A percentile compares a stretch with the other conserved stretches of the same genome.
These are phyloP conservation scores for Monochamus saltuarius DNA, from an alignment of 1,140 invertebrate genomes.

Conservation along the genomic window DNA sequence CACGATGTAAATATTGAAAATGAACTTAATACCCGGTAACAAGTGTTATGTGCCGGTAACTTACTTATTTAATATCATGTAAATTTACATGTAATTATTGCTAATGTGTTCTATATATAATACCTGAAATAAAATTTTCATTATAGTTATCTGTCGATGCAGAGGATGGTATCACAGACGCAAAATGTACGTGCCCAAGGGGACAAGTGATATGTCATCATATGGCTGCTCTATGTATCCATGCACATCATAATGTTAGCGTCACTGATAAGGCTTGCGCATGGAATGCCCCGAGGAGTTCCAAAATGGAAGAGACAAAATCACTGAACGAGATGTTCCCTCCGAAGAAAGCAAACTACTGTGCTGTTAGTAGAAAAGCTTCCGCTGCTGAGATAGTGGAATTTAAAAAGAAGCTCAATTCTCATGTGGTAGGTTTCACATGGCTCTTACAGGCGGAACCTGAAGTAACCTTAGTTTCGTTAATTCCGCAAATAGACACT, in stretches of 20 bases:
- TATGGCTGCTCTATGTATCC: neutral
- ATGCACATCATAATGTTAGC: constrained; percentile 6
- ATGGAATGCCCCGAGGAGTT: constrained; percentile 3
- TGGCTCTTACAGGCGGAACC: constrained; percentile 2
- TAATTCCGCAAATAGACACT: neutral
- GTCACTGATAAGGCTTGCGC: constrained; percentile 14
- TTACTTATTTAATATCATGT: too few relatives aligned
- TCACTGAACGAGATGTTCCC: neutral
- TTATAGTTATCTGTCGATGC: constrained; percentile 6
- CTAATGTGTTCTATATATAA: neutral
- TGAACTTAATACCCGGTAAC: too few relatives aligned
- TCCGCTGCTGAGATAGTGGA: neutral
- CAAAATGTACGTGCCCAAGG: neutral
- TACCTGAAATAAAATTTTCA: neutral
- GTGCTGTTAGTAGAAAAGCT: neutral
- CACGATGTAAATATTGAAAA: too few relatives aligned
- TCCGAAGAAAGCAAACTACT: neutral
- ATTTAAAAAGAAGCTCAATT: neutral
- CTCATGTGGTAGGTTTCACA: constrained; percentile 10
- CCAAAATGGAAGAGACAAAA: neutral
- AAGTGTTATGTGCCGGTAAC: too few relatives aligned
- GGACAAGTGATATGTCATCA: constrained; percentile 3
- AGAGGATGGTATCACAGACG: constrained; percentile 4
- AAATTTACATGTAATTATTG: too few relatives aligned
- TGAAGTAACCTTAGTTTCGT: neutral